These are phyloP conservation scores for Bos indicus DNA, from an alignment of 2,113 vertebrate genomes.

Conservation along the genomic window DNA sequence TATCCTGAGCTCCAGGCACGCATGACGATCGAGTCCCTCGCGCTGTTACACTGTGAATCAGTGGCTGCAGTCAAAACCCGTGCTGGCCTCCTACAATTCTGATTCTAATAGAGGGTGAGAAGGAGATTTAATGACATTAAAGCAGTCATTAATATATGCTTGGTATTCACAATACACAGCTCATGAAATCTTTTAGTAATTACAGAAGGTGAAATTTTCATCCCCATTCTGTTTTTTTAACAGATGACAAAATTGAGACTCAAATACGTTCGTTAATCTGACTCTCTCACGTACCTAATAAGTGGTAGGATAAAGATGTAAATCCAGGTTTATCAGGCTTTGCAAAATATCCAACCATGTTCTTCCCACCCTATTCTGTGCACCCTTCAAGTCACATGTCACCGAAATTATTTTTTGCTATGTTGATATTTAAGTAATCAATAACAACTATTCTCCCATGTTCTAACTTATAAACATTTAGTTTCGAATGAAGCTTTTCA, in stretches of 20 bases:
- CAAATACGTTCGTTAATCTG: neutral
- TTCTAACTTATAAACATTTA: neutral
- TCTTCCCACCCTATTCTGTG: neutral
- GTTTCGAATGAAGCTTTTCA: neutral
- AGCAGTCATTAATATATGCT: neutral
- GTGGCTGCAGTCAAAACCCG: neutral
- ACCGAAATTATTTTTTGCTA: neutral
- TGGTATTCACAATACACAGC: neutral
- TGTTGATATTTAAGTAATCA: neutral
- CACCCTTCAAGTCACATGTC: neutral
- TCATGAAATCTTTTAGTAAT: conserved; percentile 28
- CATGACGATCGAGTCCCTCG: neutral
- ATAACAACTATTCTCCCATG: neutral
- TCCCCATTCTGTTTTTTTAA: conserved; percentile 34
- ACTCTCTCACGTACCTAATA: neutral
- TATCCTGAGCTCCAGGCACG: neutral
- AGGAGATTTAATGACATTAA: neutral
- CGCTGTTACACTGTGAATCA: neutral
- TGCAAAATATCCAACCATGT: neutral
- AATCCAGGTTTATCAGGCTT: conserved; percentile 17
- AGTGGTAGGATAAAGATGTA: neutral
- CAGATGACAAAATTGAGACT: conserved; percentile 17
- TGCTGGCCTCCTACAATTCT: neutral
- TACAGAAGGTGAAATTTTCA: neutral
- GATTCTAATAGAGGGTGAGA: neutral